These are phyloP conservation scores for Cathartes aura DNA, from an alignment of 2,113 vertebrate species.

Conservation along the genomic window DNA sequence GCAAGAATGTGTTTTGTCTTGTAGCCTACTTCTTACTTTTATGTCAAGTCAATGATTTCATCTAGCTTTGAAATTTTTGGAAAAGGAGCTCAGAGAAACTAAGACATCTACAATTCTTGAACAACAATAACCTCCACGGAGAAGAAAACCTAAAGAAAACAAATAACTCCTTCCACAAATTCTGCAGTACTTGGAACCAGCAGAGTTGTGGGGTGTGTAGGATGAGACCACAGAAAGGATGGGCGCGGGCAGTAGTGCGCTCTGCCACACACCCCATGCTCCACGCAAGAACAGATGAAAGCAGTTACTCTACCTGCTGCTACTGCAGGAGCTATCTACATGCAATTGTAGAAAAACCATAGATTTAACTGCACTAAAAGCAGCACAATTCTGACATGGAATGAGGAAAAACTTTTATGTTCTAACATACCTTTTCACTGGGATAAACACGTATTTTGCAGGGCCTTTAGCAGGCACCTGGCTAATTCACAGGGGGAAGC, in stretches of 20 bases:
- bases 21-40: not conserved
- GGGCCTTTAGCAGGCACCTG: not conserved
- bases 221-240: not conserved
- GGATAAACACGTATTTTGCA: not conserved
- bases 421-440: not conserved
- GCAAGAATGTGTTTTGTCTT: not conserved
- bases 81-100: not conserved
- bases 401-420: not conserved
- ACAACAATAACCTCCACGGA: not conserved
- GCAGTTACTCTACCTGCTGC: not conserved
- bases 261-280: not conserved
- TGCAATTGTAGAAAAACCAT: not conserved
- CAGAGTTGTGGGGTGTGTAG: not conserved
- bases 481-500: not conserved
- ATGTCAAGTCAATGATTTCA: not conserved
- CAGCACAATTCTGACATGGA: not conserved
- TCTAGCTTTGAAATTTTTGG: not conserved
- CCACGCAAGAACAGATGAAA: not conserved
- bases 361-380: not conserved
- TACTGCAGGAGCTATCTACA: not conserved
- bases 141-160: not conserved
- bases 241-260: fast-evolving
- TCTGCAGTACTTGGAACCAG: not conserved
- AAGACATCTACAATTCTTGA: not conserved
- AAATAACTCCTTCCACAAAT: not conserved